A percentile compares a stretch with the other conserved stretches of the same genome.
These are phyloP conservation scores for Pseudomyrmex concolor DNA, from an alignment of 1,140 invertebrate species.

Conservation along the genomic window DNA sequence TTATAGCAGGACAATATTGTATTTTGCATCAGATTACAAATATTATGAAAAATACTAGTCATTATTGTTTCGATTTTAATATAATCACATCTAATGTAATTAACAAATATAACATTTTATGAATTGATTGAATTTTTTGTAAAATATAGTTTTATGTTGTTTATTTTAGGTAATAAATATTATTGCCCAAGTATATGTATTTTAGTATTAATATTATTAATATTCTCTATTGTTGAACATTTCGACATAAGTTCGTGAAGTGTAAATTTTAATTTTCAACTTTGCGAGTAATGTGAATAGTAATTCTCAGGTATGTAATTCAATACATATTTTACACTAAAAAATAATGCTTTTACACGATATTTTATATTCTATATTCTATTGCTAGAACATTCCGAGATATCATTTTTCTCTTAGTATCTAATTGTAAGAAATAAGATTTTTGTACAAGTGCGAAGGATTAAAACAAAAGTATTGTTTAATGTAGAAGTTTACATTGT, in stretches of 20 bases:
- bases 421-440: neutral
- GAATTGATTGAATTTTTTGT: slow-evolving; percentile 19
- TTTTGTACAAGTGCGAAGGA: neutral
- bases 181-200: neutral
- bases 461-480: slow-evolving; percentile 3
- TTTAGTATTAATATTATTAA: too few species aligned
- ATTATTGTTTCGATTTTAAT: neutral
- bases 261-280: too few species aligned
- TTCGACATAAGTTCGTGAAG: too few species aligned
- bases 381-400: neutral
- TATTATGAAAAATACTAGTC: slow-evolving; percentile 34
- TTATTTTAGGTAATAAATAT: slow-evolving; percentile 7
- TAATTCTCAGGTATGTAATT: slow-evolving; percentile 14
- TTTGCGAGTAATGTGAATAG: neutral
- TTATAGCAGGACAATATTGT: neutral
- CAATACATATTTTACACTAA: slow-evolving; percentile 17
- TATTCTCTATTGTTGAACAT: too few species aligned
- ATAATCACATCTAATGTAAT: slow-evolving; percentile 9
- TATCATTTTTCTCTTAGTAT: neutral
- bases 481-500: neutral
- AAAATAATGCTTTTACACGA: slow-evolving; percentile 28
- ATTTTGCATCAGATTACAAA: neutral
- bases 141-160: slow-evolving; percentile 24
- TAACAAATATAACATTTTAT: neutral
- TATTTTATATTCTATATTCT: neutral